phyloP scores from a whole-genome alignment of 2,888 invertebrate species.

The Lochmaea capreae region DNA sequence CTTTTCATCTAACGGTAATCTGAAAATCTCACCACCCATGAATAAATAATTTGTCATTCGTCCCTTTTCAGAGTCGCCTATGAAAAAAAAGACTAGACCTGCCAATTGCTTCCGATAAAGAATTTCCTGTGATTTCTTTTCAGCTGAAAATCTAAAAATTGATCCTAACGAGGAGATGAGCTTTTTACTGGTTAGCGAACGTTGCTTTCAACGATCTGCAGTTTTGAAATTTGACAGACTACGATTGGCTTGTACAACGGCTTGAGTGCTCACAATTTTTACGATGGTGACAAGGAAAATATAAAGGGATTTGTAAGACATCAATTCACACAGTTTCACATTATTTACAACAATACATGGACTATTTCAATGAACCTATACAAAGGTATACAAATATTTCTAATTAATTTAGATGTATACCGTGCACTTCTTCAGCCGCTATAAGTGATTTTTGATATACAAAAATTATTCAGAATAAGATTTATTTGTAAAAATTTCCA shows the following conservation, averaged over 20 bases:
- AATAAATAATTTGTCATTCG: background rate
- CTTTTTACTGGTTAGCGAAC: constrained; percentile 16
- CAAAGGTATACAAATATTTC: no score
- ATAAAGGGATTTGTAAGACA: background rate
- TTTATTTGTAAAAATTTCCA: no score
- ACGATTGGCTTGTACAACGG: constrained; percentile 20
- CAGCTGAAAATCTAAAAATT: constrained; percentile 14
- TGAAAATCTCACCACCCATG: no score
- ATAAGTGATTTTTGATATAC: no score
- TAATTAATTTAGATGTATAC: no score
- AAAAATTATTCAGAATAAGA: no score
- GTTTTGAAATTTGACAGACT: constrained; percentile 28
- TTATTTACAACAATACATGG: no score
- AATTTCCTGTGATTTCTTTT: constrained; percentile 15
- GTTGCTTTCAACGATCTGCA: constrained; percentile 24
- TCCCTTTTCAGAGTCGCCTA: background rate
- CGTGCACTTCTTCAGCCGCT: no score
- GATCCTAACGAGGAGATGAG: constrained; percentile 6
- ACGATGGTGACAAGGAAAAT: background rate
- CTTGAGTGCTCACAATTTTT: constrained; percentile 4
- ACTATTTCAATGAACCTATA: no score
- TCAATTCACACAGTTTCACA: no score
- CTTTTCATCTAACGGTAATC: no score
- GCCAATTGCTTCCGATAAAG: constrained; percentile 3
- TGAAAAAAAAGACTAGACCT: background rate